Evolutionary conservation across 2,888 invertebrate genomes (phyloP).

Genomic region (Cepaea hortensis): DNA sequence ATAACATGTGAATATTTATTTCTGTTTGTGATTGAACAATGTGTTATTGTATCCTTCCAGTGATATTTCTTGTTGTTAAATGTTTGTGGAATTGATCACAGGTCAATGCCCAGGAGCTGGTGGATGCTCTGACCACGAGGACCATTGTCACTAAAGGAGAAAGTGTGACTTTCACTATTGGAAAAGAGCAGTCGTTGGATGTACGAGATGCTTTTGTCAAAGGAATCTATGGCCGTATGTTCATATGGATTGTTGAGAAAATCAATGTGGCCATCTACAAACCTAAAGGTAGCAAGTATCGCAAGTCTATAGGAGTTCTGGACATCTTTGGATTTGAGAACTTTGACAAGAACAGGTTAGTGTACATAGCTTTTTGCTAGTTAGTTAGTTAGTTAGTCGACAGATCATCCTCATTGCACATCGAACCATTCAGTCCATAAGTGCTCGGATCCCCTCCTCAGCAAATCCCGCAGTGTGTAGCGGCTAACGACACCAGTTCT

Average conservation of each 20-base stretch:
- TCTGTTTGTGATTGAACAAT: no score
- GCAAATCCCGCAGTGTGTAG: no score
- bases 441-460: no score
- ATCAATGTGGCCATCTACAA: constrained; percentile 92
- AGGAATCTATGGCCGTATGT: constrained; percentile 95
- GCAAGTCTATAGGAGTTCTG: constrained; percentile 92
- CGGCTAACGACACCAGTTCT: no score
- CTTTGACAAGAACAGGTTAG: constrained; percentile 90
- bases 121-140: constrained; percentile 93
- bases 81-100: constrained; percentile 76
- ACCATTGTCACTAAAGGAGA: constrained; percentile 85
- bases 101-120: constrained; percentile 89
- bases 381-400: no score
- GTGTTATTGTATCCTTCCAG: neutral
- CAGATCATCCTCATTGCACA: no score
- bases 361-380: no score
- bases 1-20: no score
- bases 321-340: constrained; percentile 99
- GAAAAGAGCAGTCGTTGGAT: constrained; percentile 93
- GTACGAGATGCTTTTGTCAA: constrained; percentile 99
- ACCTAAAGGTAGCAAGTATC: constrained; percentile 62
- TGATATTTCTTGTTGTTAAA: neutral
- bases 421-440: no score
- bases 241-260: constrained; percentile 96
- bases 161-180: constrained; percentile 86